phyloP scores from a whole-genome alignment of 1,140 invertebrate species.

The Scaptodrosophila lebanonensis region DNA sequence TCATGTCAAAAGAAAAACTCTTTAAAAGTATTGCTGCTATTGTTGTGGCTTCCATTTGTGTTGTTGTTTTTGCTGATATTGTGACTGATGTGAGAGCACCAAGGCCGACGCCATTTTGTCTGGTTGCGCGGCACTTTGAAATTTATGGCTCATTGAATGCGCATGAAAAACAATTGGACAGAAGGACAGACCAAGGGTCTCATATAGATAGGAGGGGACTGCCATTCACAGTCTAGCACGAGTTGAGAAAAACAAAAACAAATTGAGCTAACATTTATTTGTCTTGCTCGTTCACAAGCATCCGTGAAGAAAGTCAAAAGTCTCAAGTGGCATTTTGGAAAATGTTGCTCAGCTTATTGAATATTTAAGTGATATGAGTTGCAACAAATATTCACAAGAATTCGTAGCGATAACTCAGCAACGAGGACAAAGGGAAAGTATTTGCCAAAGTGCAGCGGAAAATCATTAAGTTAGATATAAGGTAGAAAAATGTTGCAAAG shows the following conservation, averaged over 20 bases:
- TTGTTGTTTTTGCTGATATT: slow-evolving; percentile 13
- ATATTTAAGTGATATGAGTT: too few species aligned
- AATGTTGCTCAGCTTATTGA: too few species aligned
- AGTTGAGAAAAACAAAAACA: slow-evolving; percentile 55
- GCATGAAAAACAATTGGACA: slow-evolving; percentile 64
- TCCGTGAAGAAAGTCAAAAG: too few species aligned
- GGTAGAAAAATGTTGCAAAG: slow-evolving; percentile 34
- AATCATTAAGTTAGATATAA: slow-evolving; percentile 46
- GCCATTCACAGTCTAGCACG: slow-evolving; percentile 20
- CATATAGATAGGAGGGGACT: background rate
- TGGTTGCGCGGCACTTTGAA: slow-evolving; percentile 61
- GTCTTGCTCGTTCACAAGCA: too few species aligned
- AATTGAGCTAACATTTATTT: too few species aligned
- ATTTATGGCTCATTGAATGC: slow-evolving; percentile 74
- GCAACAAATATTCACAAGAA: too few species aligned
- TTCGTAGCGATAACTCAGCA: too few species aligned
- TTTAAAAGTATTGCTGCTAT: slow-evolving; percentile 4
- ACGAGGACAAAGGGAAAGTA: slow-evolving; percentile 13
- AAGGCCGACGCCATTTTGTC: slow-evolving; percentile 55
- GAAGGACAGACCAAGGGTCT: slow-evolving; percentile 5
- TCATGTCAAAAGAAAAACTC: too few species aligned
- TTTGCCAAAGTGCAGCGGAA: slow-evolving; percentile 14
- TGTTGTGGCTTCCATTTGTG: slow-evolving; percentile 9
- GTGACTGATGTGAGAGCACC: too few species aligned
- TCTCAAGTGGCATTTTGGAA: too few species aligned